Base-by-base conservation (phyloP, 2,797 vertebrate species). In the Centroberyx gerrardi region DNA sequence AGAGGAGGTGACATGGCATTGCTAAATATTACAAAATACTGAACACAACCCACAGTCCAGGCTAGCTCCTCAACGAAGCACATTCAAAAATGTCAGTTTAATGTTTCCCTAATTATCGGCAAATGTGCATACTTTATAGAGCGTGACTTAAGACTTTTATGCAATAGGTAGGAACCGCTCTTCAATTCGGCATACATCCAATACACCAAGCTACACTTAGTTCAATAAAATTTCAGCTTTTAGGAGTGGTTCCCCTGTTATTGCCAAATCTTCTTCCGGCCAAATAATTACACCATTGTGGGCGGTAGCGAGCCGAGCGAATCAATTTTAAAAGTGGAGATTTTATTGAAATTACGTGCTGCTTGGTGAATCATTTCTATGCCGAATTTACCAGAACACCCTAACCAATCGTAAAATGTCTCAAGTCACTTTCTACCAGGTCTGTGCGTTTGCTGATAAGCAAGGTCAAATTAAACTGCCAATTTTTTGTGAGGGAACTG, bases 391-490 rank as follows among this genome's bases (percentile, higher is more conserved):
- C 1, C 14, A 0, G 5, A 12, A 62, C 0, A 68, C 1, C 3
- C 0, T 12, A 33, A 5, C 14, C 0, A 51, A 17, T 49, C 2
- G 1, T 5, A 4, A 62, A 1, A 18, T 0, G 1, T 29, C 0
- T 0, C 1, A 4, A 18, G 5, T 5, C 4, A 13, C 7, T 0
- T 29, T 4, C 1, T 38, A 13, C 3, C 31, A 15, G 0, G 1
- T 0, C 5, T 0, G 0, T 0, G 1, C 0, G 0, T n/a, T 18
- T 31, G 2, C 0, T 1, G 0, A 36, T 1, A 17, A 38, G 49
- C 6, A 28, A 1, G 1, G 5, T 49, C 1, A 0, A 4, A 10
- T 54, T 75, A 53, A 86, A 81, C 0, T 14, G 1, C 0, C 1
- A 0, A 0, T 5, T 70, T 54, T 64, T 28, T 70, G 0, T 68